These are phyloP conservation scores for Rhinella marina DNA, from an alignment of 2,797 vertebrate genomes.

Conservation along the genomic window DNA sequence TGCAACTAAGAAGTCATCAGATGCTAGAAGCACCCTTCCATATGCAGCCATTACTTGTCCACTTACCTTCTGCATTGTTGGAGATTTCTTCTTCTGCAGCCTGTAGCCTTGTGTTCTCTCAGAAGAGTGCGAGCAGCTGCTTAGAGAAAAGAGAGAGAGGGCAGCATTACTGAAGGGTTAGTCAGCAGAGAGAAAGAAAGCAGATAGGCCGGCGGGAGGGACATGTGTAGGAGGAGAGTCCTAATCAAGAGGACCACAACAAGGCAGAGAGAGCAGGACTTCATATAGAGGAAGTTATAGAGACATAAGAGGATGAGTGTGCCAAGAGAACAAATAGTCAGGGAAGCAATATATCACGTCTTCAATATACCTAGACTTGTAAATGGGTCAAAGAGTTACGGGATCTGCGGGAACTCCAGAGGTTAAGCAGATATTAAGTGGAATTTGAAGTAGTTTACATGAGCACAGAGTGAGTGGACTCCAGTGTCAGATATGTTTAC, in stretches of 20 bases:
- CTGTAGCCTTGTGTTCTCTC: not conserved
- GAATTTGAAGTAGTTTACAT: conserved; percentile 13
- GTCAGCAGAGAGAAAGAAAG: conserved; percentile 57
- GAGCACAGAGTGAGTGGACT: conserved; percentile 11
- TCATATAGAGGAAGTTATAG: conserved; percentile 21
- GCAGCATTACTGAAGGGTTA: conserved; percentile 55
- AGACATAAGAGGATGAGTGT: conserved; percentile 12
- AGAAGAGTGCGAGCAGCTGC: conserved; percentile 54
- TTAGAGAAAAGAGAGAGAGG: conserved; percentile 59
- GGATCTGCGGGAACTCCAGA: not conserved
- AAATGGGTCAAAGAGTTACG: not conserved
- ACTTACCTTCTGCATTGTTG: conserved; percentile 45
- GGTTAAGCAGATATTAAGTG: not conserved
- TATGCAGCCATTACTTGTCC: not conserved
- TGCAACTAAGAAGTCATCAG: not conserved
- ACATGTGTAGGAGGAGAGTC: not conserved
- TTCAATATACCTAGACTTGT: not conserved
- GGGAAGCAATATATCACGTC: conserved; percentile 15
- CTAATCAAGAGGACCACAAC: conserved; percentile 29
- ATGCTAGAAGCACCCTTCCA: not conserved
- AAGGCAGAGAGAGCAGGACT: not conserved
- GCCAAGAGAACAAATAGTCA: not conserved
- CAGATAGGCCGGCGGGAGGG: conserved; percentile 68
- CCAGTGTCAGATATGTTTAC: not conserved
- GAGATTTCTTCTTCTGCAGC: not conserved